Evolutionary conservation across 2,888 invertebrate species (phyloP), one percentile per base, ranked within the genome.

Genomic region (Zeuzera pyrina): DNA sequence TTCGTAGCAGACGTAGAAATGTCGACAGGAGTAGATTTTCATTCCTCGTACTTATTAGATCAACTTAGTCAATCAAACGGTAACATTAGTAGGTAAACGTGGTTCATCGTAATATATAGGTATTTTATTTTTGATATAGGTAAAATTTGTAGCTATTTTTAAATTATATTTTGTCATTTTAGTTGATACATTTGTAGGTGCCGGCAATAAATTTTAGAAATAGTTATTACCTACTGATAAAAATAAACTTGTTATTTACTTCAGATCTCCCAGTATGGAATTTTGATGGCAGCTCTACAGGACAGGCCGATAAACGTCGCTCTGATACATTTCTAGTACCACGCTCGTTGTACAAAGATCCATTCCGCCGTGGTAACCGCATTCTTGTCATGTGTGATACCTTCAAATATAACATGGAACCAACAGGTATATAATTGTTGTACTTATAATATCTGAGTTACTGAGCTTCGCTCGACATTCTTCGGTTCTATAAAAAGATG

Each of bases 241-340:
- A n/a, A n/a, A n/a, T n/a, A n/a, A n/a, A n/a, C n/a, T n/a, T n/a
- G n/a, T n/a, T n/a, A n/a, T n/a, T n/a, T n/a, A n/a, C n/a, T n/a
- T 2, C 66, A 94, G 94, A 95, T 49, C 74, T 96, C 34, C 96
- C 97, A 1, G 77, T 91, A 32, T 97, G 97, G 97, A 96, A 96
- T 59, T 97, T 92, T 66, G 97, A 97, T 67, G 97, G 97, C 40
- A 95, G 95, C 64, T 96, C 96, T 1, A 95, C 95, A 1, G 91
- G 91, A 33, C 97, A 97, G 68, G 93, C 95, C 0, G 89, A 92
- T 45, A 95, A 95, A 1, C 87, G 87, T 49, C 95, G 95, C 66
- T 94, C 95, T 1, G 98, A 98, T 58, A 93, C 95, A 24, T 97
- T 91, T 77, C 84, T 98, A 24, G 87, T 91, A 48, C 97, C 98